Percentiles rank a stretch among this genome's conserved stretches.
phyloP scores from a whole-genome alignment of 1,140 invertebrate genomes.

The Micrasema minimum region DNA sequence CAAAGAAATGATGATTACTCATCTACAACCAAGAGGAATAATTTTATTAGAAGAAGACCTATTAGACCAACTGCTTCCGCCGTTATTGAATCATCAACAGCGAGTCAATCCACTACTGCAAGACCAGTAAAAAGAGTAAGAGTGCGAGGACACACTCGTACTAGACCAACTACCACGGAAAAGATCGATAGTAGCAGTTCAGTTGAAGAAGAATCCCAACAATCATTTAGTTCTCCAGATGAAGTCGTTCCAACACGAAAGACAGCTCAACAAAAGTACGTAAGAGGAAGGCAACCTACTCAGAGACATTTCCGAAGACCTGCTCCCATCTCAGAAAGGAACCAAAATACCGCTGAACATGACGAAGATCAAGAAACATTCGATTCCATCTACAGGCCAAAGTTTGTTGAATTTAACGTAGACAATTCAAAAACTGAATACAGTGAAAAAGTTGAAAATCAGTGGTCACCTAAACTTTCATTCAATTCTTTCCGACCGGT shows the following conservation, averaged over 20 bases:
- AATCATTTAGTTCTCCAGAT: slow-evolving; percentile 38
- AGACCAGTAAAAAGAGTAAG: slow-evolving; percentile 47
- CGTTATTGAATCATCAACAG: slow-evolving; percentile 43
- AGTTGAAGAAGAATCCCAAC: slow-evolving; percentile 49
- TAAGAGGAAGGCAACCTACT: slow-evolving; percentile 54
- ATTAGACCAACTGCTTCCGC: slow-evolving; percentile 44
- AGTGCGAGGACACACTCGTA: slow-evolving; percentile 52
- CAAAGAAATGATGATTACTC: slow-evolving; percentile 30
- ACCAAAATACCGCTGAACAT: slow-evolving; percentile 57
- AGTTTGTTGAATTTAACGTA: slow-evolving; percentile 58
- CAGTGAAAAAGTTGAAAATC: slow-evolving; percentile 61
- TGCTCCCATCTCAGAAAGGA: slow-evolving; percentile 60
- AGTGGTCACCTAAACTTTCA: slow-evolving; percentile 74
- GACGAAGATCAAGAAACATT: slow-evolving; percentile 63
- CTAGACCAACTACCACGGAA: slow-evolving; percentile 52
- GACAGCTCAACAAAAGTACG: slow-evolving; percentile 48
- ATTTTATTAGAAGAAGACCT: slow-evolving; percentile 49
- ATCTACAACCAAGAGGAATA: slow-evolving; percentile 45
- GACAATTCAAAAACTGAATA: slow-evolving; percentile 59
- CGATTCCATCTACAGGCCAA: slow-evolving; percentile 63
- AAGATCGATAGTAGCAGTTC: slow-evolving; percentile 38
- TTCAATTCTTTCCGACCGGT: slow-evolving; percentile 68
- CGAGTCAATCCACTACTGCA: slow-evolving; percentile 35
- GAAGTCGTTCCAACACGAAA: slow-evolving; percentile 28
- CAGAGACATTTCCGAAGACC: slow-evolving; percentile 63